Percentiles rank a stretch among this genome's conserved stretches.
These are phyloP conservation scores for Echinometra lucunter DNA, from an alignment of 53 echinoderm and acorn worm genomes.

Conservation along the genomic window DNA sequence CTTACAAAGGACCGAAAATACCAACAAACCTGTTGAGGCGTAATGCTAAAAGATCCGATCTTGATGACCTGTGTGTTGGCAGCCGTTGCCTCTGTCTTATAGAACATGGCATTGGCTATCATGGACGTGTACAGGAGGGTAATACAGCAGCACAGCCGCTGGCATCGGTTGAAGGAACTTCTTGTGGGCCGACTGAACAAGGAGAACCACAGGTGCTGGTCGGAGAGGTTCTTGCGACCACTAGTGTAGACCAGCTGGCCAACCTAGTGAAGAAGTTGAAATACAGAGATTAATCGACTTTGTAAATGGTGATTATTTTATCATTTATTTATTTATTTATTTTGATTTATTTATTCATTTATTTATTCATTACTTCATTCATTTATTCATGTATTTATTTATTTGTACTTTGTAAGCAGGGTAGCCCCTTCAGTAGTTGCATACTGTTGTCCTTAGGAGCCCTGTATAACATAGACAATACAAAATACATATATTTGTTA, in stretches of 20 bases:
- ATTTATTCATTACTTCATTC: too few species aligned
- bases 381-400: too few species aligned
- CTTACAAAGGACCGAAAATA: too few species aligned
- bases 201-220: slow-evolving; percentile 90
- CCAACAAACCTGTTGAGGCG: slow-evolving; percentile 56
- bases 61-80: slow-evolving; percentile 55
- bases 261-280: background rate
- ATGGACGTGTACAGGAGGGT: slow-evolving; percentile 82
- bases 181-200: slow-evolving; percentile 83
- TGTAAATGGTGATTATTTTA: too few species aligned
- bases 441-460: too few species aligned
- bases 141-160: slow-evolving; percentile 85
- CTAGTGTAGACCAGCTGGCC: slow-evolving; percentile 78
- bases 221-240: slow-evolving; percentile 78
- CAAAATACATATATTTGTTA: too few species aligned
- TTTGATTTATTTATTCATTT: too few species aligned
- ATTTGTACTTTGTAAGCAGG: too few species aligned
- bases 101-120: slow-evolving; percentile 87
- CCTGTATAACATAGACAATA: too few species aligned
- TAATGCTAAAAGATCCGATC: slow-evolving; percentile 75
- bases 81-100: slow-evolving; percentile 56
- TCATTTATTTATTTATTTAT: too few species aligned
- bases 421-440: too few species aligned
- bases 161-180: slow-evolving; percentile 81
- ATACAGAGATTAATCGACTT: background rate